Base-by-base conservation (phyloP, 2,113 vertebrate species). In the Hemicordylus capensis region DNA sequence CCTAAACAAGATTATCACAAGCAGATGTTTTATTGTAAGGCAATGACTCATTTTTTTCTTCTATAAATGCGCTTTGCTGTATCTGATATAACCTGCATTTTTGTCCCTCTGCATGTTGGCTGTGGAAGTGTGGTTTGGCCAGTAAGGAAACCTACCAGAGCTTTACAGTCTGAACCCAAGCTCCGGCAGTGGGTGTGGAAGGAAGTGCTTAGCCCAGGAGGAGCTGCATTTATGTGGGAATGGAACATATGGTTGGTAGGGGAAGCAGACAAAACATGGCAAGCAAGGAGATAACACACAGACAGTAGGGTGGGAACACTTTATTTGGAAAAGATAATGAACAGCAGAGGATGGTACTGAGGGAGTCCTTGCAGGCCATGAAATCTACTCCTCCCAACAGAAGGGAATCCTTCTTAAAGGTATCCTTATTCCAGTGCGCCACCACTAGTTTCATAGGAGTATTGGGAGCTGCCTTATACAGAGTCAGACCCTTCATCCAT, bases 301-400 rank as follows among this genome's bases (percentile, higher is more conserved):
- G 42, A 1, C 56, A 73, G 51, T 44, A 7, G 7, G 46, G 56
- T 3, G 46, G 44, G n/a, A 17, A 2, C 59, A 83, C 44, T 0
- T n/a, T 26, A 4, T 70, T 69, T 39, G 0, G 79, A 28, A 82
- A n/a, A 34, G 22, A 26, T 0, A 0, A 0, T 0, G 31, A 67
- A 44, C 81, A 59, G 86, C 86, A 88, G 24, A 39, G 22, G 11
- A 46, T 73, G 28, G 4, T 8, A 2, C 22, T 59, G 39, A 81
- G 34, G 39, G 77, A 12, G 31, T 39, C 61, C 19, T 15, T 8
- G 2, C n/a, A 39, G 24, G 70, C 42, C 42, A 12, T 58, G 19
- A 56, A n/a, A 9, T 3, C 42, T 44, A 22, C 56, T 39, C 59
- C 59, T n/a, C 59, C 11, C 61, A 7, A 20, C 6, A 59, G 51